These are phyloP conservation scores for Varanus komodoensis DNA, from an alignment of 2,113 vertebrate species.

Conservation along the genomic window DNA sequence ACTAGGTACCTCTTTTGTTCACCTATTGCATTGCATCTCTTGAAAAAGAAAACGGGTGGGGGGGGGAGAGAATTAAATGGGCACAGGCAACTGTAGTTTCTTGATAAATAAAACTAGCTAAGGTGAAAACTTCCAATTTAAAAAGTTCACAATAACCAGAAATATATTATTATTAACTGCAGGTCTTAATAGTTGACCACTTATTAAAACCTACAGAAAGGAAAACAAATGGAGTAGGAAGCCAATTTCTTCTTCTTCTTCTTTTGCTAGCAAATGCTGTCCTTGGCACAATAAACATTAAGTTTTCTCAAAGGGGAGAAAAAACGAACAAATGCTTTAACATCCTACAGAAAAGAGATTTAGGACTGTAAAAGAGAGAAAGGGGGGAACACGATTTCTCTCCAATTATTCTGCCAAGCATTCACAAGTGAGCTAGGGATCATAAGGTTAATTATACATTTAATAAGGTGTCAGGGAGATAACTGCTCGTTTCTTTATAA, in stretches of 20 bases:
- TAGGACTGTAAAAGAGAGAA: conserved; percentile 81
- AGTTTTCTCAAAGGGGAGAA: conserved; percentile 79
- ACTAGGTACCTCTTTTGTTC: conserved; percentile 80
- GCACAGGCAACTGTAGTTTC: conserved; percentile 43
- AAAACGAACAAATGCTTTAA: conserved; percentile 77
- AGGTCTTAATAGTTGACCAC: conserved; percentile 50
- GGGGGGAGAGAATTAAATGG: conserved; percentile 52
- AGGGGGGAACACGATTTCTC: conserved; percentile 77
- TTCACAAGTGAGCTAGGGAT: conserved; percentile 87
- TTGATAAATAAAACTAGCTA: conserved; percentile 58
- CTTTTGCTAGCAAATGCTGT: conserved; percentile 40
- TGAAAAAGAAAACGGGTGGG: conserved; percentile 27
- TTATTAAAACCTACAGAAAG: conserved; percentile 34
- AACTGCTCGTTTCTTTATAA: conserved; percentile 93
- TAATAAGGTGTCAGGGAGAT: conserved; percentile 93
- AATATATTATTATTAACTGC: conserved; percentile 49
- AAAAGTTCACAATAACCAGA: conserved; percentile 51
- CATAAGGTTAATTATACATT: conserved; percentile 95
- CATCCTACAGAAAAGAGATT: conserved; percentile 78
- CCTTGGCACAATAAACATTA: conserved; percentile 67
- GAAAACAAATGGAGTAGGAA: conserved; percentile 44
- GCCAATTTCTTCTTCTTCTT: neutral
- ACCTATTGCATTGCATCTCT: conserved; percentile 84
- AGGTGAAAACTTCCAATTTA: conserved; percentile 56
- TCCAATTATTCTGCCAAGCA: conserved; percentile 88